Base-by-base conservation (phyloP, 1,140 invertebrate genomes). In the Schlechtendalia chinensis region DNA sequence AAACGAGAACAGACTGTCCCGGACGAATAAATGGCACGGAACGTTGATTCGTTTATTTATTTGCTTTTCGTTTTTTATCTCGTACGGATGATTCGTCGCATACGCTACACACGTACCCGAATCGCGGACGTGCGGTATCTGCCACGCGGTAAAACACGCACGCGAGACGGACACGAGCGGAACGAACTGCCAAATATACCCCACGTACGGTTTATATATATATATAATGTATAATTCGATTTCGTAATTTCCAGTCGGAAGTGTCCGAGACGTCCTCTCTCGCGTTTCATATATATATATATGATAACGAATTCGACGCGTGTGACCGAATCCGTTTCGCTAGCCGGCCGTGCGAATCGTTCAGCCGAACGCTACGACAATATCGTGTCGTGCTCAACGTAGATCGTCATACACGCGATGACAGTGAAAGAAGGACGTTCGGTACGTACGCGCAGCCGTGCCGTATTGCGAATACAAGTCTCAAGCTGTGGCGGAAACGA, bases 211-310 rank as follows among this genome's bases (percentile, higher is more conserved):
- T 39, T 22, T 50, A 67, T 50, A 50, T 50, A 50, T 50, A 50
- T 50, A 50, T 50, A 12, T 50, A 58, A 58, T 22, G 29, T 19
- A 77, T 77, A 77, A 77, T 77, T 77, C 59, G 32, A 77, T 77
- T 77, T 77, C 45, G 56, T 77, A 77, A 24, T 77, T 74, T 74
- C n/a, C 27, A 47, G 74, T 77, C 32, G 45, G 54, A 59, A 12
- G 32, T 59, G 74, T 47, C 74, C 54, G 17, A n/a, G 10, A 69
- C 39, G 1, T 24, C 45, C 63, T 22, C 19, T 50, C 47, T 50
- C 39, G n/a, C 65, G 22, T 22, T 39, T n/a, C 32, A 5, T 6
- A n/a, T 32, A 47, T 16, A 24, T n/a, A 24, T 69, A 69, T 69
- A 47, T 69, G 47, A 67, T 67, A 50, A 47, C 32, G 39, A 14